These are phyloP conservation scores for Phoeniculus purpureus DNA, from an alignment of 2,797 vertebrate genomes.

Conservation along the genomic window DNA sequence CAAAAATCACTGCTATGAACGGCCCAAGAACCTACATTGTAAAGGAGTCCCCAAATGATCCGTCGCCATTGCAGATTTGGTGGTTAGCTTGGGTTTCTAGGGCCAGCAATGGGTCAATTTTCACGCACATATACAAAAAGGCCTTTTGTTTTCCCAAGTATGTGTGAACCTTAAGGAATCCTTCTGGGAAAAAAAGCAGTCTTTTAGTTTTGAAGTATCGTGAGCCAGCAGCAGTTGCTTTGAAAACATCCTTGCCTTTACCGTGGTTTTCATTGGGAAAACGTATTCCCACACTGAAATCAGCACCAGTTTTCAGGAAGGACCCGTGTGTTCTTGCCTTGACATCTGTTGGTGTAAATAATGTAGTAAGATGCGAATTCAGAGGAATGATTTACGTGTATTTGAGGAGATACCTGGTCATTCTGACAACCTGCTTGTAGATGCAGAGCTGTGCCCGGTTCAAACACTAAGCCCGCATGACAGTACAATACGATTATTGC, in stretches of 20 bases:
- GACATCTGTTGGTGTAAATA: conserved; percentile 29
- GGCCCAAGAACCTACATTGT: neutral
- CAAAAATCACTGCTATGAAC: conserved; percentile 57
- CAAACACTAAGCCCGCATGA: neutral
- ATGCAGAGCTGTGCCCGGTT: neutral
- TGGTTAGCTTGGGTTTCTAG: conserved; percentile 14
- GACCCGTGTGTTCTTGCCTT: neutral
- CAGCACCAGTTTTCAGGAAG: neutral
- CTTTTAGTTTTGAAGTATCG: conserved; percentile 1
- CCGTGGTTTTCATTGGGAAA: neutral
- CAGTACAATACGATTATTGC: neutral
- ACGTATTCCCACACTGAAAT: neutral
- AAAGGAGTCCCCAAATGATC: conserved; percentile 1
- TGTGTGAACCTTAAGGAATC: conserved; percentile 53
- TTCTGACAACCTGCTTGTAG: neutral
- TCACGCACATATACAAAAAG: conserved; percentile 22
- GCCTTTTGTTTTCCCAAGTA: conserved; percentile 48
- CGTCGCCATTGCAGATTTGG: neutral
- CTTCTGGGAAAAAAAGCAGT: neutral
- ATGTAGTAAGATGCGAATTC: neutral
- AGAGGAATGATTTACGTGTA: neutral
- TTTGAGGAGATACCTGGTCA: neutral
- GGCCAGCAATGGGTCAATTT: neutral
- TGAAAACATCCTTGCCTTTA: neutral
- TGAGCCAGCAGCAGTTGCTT: neutral